Base-by-base conservation (phyloP, 2,888 invertebrate species). In the Leptinotarsa haldemani region DNA sequence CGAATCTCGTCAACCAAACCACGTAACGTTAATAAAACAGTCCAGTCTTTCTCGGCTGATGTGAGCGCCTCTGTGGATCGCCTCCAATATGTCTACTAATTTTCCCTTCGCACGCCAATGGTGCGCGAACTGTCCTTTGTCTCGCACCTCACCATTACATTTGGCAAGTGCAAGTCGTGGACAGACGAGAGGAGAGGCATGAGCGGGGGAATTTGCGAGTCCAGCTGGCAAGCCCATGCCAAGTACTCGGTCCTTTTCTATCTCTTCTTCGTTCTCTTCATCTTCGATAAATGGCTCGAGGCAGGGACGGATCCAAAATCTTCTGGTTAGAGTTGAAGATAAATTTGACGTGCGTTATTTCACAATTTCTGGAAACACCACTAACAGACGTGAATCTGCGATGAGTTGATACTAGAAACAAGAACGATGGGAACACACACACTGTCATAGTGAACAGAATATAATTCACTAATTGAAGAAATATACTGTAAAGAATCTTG, bases 61-160 rank as follows among this genome's bases (percentile, higher is more conserved):
- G 9, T 7, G 30, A 30, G 30, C 30, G 30, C 30, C 30, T 30
- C 0, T 30, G 40, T 40, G 2, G 12, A 40, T 40, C 40, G 18
- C 40, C 16, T 56, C 7, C 30, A 48, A 77, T 16, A 4, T 50
- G 74, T 71, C 74, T 70, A 65, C 70, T 69, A 77, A 76, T 69
- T 52, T 65, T 48, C 75, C 50, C 50, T 18, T 13, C 25, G 66
- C 50, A 73, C 75, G 72, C 75, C 75, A 74, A 65, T 74, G 74
- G 58, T 20, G 47, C 40, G 65, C 70, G 58, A 74, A 74, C 74
- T 69, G 74, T 72, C 71, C 76, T 81, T 83, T 83, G 83, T 84
- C 82, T 80, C 80, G 81, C 83, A 85, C 84, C 83, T 84, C 82
- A 80, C 84, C 83, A 84, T 84, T 82, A 83, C 84, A 85, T 85